Evolutionary conservation across 1,140 invertebrate genomes (phyloP), one percentile per base, ranked within the genome.

Genomic region (Pseudobourletiella spinata): DNA sequence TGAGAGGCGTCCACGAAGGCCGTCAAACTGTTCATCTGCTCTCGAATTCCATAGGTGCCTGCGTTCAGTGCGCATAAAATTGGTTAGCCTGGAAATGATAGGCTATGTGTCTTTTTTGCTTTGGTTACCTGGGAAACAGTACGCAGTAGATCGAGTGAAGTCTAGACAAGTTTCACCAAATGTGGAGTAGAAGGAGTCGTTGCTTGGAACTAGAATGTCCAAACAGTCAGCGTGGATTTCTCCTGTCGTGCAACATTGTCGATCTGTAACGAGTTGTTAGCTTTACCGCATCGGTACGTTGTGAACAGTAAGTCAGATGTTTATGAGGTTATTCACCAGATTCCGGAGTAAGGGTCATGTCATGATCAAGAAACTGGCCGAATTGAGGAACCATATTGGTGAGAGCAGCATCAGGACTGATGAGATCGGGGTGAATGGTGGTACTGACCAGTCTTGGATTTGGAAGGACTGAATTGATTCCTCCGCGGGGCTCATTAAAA

Each of bases 351-450:
- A 94, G 78, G 0, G 90, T 93, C 32, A 99, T 76, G 74, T 99
- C 96, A 72, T 99, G 96, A 75, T 98, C 96, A 14, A 98, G 71
- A 78, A 98, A 98, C 75, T 98, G 95, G 1, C 95, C 89, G 88
- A 93, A 59, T 89, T 89, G 64, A 91, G 89, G 43, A 91, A 66
- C 82, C 86, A 94, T 91, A 63, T 92, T 88, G 14, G 90, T 93
- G 44, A 90, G 87, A 14, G 88, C 88, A 72, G 91, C 88, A 74
- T 94, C 89, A 71, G 93, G 89, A 77, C 83, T 89, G 22, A 89
- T 89, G 58, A 91, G 86, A 70, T 94, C 91, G 3, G 88, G 86
- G 75, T 95, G 91, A 79, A 94, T 87, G 3, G 87, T 89, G 15
- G 88, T 80, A 1, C 89, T 93, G 2, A 95, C 87, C 15, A 90